Conservation (phyloP, 2,888 invertebrate genomes). For the Cotesia congregata region DNA sequence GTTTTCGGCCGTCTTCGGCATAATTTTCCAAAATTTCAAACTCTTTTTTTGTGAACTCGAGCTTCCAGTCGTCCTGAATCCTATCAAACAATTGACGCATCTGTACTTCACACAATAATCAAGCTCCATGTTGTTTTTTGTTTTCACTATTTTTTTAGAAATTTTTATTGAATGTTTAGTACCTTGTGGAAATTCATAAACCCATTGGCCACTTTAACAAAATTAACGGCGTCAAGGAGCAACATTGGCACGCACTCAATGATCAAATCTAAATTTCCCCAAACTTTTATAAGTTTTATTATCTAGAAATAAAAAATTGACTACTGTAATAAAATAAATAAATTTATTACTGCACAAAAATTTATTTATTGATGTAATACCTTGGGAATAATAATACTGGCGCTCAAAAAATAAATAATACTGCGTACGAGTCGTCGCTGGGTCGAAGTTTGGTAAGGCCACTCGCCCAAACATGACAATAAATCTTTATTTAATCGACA, state of each 20-base stretch:
- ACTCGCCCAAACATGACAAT: conserved; percentile 20
- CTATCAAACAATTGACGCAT: conserved; percentile 8
- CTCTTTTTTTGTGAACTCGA: not conserved
- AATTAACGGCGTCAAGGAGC: not conserved
- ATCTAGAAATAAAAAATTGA: not conserved
- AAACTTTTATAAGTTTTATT: conserved; percentile 1
- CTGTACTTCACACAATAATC: not conserved
- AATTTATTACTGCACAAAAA: not conserved
- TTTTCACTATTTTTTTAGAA: not conserved
- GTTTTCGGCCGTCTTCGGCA: not conserved
- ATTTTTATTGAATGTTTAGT: not conserved
- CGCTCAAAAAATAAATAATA: not conserved
- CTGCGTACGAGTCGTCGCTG: not conserved
- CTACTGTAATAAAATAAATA: not conserved
- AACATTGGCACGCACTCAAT: conserved; percentile 16
- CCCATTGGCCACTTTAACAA: conserved; percentile 25
- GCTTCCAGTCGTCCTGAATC: not conserved
- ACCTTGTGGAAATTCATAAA: conserved; percentile 22
- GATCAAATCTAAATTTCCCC: conserved; percentile 12
- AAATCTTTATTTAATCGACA: not conserved
- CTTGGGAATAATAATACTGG: conserved; percentile 17
- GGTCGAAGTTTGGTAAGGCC: conserved; percentile 34
- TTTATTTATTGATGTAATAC: not conserved
- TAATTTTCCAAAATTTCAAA: not conserved
- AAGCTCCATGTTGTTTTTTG: not conserved